Evolutionary conservation across 2,797 vertebrate genomes (phyloP).

Genomic region (Danio tinwini): DNA sequence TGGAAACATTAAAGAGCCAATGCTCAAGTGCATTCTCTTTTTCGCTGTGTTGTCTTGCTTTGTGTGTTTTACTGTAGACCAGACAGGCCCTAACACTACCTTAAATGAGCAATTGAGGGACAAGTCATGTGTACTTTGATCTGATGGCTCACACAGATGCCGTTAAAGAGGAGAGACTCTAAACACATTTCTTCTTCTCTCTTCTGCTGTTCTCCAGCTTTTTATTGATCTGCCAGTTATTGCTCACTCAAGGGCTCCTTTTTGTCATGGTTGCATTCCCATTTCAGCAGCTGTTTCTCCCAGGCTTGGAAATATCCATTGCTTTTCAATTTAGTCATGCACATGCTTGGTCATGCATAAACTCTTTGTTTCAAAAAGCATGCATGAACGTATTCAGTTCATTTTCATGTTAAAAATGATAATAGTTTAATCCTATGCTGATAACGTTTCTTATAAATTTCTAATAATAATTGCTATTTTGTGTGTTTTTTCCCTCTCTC

Average conservation of each 20-base stretch:
- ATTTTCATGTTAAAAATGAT: not conserved
- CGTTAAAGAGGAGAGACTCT: slow-evolving; percentile 30
- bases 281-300: slow-evolving; percentile 44
- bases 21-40: not conserved
- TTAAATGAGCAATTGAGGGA: slow-evolving; percentile 35
- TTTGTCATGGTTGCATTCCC: slow-evolving; percentile 52
- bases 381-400: not conserved
- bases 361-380: not conserved
- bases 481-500: no score
- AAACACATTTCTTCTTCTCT: slow-evolving; percentile 33
- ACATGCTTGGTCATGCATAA: not conserved
- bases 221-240: slow-evolving; percentile 64
- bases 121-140: slow-evolving; percentile 37
- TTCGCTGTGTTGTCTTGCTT: not conserved
- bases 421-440: not conserved
- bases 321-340: slow-evolving; percentile 11
- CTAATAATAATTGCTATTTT: no score
- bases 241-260: slow-evolving; percentile 56
- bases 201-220: slow-evolving; percentile 49
- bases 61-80: slow-evolving; percentile 35
- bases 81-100: slow-evolving; percentile 24
- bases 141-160: slow-evolving; percentile 46
- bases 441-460: no score
- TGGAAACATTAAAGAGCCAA: not conserved
- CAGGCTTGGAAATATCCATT: slow-evolving; percentile 22